Percentiles rank a stretch among this genome's conserved stretches.
phyloP scores from a whole-genome alignment of 2,888 invertebrate species.

The Tetragonisca angustula region DNA sequence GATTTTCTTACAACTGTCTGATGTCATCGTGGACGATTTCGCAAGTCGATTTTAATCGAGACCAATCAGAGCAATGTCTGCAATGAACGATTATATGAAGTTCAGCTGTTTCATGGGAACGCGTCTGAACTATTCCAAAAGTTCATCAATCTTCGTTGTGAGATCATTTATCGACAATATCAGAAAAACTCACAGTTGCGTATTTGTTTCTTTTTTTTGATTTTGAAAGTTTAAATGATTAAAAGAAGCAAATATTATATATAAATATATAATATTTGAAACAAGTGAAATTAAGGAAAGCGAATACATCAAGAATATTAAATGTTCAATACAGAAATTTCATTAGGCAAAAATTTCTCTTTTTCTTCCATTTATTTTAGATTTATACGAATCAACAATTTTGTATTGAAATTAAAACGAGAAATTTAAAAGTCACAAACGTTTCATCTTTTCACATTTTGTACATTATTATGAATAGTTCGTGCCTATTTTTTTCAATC shows the following conservation, averaged over 20 bases:
- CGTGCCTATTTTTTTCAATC: not conserved
- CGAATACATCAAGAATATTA: not conserved
- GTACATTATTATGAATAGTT: too few species aligned
- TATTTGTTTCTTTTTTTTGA: not conserved
- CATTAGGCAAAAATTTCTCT: not conserved
- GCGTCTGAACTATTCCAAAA: not conserved
- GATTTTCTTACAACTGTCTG: slow-evolving; percentile 46
- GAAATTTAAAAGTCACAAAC: too few species aligned
- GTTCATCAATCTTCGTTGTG: not conserved
- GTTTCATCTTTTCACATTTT: too few species aligned
- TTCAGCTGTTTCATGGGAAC: slow-evolving; percentile 44
- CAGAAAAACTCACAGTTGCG: too few species aligned
- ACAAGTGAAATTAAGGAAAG: not conserved
- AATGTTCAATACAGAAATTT: not conserved
- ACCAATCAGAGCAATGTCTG: slow-evolving; percentile 60
- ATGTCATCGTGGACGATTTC: slow-evolving; percentile 75
- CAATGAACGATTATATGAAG: slow-evolving; percentile 16
- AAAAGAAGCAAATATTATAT: not conserved
- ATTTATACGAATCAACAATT: not conserved
- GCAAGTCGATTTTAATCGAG: slow-evolving; percentile 77
- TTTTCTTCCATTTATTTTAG: not conserved
- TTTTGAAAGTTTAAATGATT: not conserved
- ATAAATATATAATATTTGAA: too few species aligned
- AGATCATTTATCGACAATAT: not conserved
- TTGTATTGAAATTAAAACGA: too few species aligned